Percentiles rank a stretch among this genome's conserved stretches.
phyloP scores from a whole-genome alignment of 2,888 invertebrate species.

The Oxytorus armatus region DNA sequence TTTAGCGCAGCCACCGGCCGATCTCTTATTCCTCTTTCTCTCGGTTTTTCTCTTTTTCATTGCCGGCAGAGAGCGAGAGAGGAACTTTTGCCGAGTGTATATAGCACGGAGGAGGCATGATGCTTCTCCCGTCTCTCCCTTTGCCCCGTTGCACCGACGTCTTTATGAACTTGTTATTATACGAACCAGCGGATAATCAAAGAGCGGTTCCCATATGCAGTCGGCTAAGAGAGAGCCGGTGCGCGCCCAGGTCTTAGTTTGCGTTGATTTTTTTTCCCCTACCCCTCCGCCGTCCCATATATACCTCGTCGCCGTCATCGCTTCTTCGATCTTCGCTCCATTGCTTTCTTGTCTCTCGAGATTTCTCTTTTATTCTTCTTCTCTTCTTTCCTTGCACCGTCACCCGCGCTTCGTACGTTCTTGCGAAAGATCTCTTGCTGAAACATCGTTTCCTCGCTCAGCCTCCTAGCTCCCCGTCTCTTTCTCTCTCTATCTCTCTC shows the following conservation, averaged over 20 bases:
- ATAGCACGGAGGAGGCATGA: conserved; percentile 11
- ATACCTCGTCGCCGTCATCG: conserved; percentile 28
- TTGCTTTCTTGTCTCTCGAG: conserved; percentile 54
- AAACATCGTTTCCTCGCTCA: conserved; percentile 24
- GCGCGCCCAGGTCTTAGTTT: conserved; percentile 38
- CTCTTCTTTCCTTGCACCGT: conserved; percentile 54
- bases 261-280: conserved; percentile 46
- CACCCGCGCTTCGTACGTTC: conserved; percentile 35
- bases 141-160: conserved; percentile 77
- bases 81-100: conserved; percentile 36
- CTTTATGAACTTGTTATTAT: conserved; percentile 83
- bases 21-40: conserved; percentile 33
- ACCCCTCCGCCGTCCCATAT: background rate
- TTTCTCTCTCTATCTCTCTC: too few relatives aligned
- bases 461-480: conserved; percentile 52
- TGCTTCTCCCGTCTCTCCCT: conserved; percentile 51
- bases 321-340: conserved; percentile 47
- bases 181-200: conserved; percentile 82
- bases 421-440: conserved; percentile 31
- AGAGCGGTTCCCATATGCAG: conserved; percentile 79
- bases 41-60: conserved; percentile 35
- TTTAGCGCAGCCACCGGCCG: conserved; percentile 40
- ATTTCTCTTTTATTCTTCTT: conserved; percentile 44
- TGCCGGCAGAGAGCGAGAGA: too few relatives aligned
- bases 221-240: conserved; percentile 56